Percentiles rank a stretch among this genome's conserved stretches.
These are phyloP conservation scores for Drosophila pseudoobscura DNA, from an alignment of 1,140 invertebrate genomes.

Conservation along the genomic window DNA sequence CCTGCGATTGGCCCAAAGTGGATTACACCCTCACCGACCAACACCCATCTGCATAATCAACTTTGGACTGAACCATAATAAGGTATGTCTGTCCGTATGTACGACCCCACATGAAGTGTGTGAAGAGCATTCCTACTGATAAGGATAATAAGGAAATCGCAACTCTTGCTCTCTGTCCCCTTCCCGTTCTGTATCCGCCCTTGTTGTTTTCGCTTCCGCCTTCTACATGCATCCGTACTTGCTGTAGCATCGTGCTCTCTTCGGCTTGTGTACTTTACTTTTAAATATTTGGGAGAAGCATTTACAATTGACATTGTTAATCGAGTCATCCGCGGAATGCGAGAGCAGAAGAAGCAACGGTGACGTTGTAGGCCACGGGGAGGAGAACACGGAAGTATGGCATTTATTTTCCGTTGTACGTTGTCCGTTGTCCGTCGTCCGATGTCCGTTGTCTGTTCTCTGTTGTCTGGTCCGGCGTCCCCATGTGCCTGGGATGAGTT, in stretches of 20 bases:
- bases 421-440: too few species aligned
- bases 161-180: not conserved
- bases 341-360: conserved; percentile 1
- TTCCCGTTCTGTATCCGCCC: conserved; percentile 1
- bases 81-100: not conserved
- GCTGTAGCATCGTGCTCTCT: not conserved
- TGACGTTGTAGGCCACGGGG: too few species aligned
- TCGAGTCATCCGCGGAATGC: not conserved
- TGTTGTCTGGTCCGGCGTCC: too few species aligned
- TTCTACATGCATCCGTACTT: too few species aligned
- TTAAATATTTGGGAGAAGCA: not conserved
- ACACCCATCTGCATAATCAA: not conserved
- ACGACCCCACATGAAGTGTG: too few species aligned
- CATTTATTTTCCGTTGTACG: conserved; percentile 13
- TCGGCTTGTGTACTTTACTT: not conserved
- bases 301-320: conserved; percentile 10
- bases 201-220: not conserved
- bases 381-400: conserved; percentile 25
- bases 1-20: not conserved
- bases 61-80: not conserved
- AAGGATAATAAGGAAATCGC: conserved; percentile 17
- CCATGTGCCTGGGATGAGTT: not conserved
- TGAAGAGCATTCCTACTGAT: too few species aligned
- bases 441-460: too few species aligned
- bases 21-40: conserved; percentile 16